Evolutionary conservation across 2,797 vertebrate species (phyloP), one percentile per base, ranked within the genome.

Genomic region (Gymnodraco acuticeps): DNA sequence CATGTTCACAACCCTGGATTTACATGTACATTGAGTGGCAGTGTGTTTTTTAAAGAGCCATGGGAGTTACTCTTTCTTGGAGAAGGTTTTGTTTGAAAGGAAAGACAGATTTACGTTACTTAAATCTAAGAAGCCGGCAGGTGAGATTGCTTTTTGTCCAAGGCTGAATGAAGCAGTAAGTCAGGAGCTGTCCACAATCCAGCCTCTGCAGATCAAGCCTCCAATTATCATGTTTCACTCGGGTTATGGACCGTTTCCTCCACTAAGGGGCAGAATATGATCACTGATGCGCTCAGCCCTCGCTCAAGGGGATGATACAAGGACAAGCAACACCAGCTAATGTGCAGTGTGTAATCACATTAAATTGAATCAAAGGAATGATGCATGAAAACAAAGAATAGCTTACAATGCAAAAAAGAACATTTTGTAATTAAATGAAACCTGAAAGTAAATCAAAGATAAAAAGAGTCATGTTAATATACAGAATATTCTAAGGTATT

Each of bases 261-360:
- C 95, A 95, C 95, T 95, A 92, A 95, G 94, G 94, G 95, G 95
- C 95, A 95, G 90, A 91, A 91, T 93, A 88, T 92, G 92, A 95
- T 92, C 93, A 94, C 90, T 93, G 87, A 94, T 94, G 10, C 69
- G 70, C 75, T 82, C 62, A 61, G 50, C 52, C 67, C 53, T 54
- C 9, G 4, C 78, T 78, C 60, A 27, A 47, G 87, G 69, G 59
- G 55, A 69, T 45, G 46, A 71, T n/a, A 15, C 45, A 59, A 5
- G 73, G 70, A 73, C 69, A 76, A 77, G 76, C 78, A 80, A 19
- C 65, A 72, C 66, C 70, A 41, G 77, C 69, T 73, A 46, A 47
- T 9, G 38, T 54, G 61, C 56, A 31, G 45, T 58, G 33, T 75
- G 42, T 41, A 53, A 71, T 64, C 31, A 55, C 53, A 31, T 52